Percentiles rank a stretch among this genome's conserved stretches.
Evolutionary conservation across 2,797 vertebrate genomes (phyloP).

Genomic region (Gila robusta): DNA sequence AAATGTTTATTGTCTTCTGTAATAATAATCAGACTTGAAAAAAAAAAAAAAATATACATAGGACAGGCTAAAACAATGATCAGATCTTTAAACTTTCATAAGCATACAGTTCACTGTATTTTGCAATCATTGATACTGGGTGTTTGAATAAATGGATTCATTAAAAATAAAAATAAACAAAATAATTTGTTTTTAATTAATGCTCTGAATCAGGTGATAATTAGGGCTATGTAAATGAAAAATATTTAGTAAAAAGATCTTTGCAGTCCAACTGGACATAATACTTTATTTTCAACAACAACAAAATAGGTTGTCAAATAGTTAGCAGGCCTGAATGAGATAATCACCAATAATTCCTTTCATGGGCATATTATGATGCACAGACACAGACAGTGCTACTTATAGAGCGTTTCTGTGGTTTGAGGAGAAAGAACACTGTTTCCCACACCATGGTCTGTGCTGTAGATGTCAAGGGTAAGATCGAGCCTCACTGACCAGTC

Average conservation of each 20-base stretch:
- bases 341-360: neutral
- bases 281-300: neutral
- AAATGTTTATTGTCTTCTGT: neutral
- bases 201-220: neutral
- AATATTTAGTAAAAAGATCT: neutral
- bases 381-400: neutral
- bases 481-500: neutral
- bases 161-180: neutral
- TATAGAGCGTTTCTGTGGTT: neutral
- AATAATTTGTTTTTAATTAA: neutral
- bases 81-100: neutral
- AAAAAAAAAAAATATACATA: neutral
- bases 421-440: neutral
- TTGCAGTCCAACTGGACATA: too few species aligned
- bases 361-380: neutral
- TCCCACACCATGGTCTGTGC: conserved; percentile 10
- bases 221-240: neutral
- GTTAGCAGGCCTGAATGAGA: neutral
- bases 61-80: neutral
- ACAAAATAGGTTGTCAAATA: neutral
- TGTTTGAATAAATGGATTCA: neutral
- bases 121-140: neutral
- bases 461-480: conserved; percentile 6
- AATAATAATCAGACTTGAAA: neutral
- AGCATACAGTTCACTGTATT: neutral